These are phyloP conservation scores for Coenobita brevimanus DNA, from an alignment of 1,140 invertebrate species.

Conservation along the genomic window DNA sequence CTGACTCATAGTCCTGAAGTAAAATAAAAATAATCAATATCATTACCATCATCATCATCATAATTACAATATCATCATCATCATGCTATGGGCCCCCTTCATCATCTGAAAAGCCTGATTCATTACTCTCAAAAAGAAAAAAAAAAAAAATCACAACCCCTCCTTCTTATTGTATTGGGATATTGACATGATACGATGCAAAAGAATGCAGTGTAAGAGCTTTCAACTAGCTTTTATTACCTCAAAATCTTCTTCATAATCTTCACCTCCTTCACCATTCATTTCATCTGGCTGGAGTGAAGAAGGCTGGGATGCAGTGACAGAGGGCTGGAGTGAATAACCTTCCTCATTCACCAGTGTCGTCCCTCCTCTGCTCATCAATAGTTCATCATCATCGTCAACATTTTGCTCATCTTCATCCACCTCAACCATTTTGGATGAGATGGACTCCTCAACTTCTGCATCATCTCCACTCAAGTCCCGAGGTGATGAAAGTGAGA, in stretches of 20 bases:
- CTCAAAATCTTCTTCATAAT: slow-evolving; percentile 62
- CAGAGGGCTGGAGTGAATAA: background rate
- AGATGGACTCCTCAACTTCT: slow-evolving; percentile 54
- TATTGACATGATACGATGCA: too few species aligned
- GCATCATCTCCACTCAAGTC: slow-evolving; percentile 50
- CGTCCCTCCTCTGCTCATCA: slow-evolving; percentile 6
- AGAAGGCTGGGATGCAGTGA: background rate
- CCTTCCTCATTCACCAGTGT: background rate
- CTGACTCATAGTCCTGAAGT: slow-evolving; percentile 76
- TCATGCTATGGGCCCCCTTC: too few species aligned
- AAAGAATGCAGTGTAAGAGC: too few species aligned
- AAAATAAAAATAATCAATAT: background rate
- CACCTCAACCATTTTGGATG: slow-evolving; percentile 53
- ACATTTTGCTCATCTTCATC: slow-evolving; percentile 33
- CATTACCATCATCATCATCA: background rate
- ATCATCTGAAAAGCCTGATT: too few species aligned
- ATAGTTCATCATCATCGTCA: background rate
- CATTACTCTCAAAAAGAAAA: too few species aligned
- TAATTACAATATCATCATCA: background rate
- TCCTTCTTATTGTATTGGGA: too few species aligned
- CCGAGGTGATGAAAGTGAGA: slow-evolving; percentile 48
- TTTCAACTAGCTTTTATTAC: too few species aligned
- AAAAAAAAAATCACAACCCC: too few species aligned
- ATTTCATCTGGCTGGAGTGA: background rate
- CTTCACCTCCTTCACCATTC: background rate